Percentiles rank a stretch among this genome's conserved stretches.
Conservation (phyloP, 2,888 invertebrate genomes). For the Myathropa florea region DNA sequence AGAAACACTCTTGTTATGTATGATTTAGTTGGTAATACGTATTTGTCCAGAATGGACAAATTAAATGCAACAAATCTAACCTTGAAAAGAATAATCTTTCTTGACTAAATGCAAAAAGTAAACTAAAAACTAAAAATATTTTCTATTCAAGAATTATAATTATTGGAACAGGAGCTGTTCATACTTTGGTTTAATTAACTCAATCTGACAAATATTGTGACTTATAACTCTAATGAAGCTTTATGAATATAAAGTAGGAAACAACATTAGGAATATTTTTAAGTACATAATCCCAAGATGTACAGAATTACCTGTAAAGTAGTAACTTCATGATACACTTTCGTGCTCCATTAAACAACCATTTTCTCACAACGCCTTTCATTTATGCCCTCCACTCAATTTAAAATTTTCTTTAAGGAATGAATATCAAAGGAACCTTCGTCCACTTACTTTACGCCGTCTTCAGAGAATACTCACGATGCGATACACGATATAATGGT, state of each 20-base stretch:
- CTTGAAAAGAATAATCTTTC: too few species aligned
- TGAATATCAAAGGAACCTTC: constrained; percentile 69
- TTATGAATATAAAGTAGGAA: constrained; percentile 27
- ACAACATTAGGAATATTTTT: constrained; percentile 7
- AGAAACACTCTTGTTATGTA: too few species aligned
- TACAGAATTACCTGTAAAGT: constrained; percentile 63
- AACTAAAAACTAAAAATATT: too few species aligned
- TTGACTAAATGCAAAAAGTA: too few species aligned
- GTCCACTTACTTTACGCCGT: constrained; percentile 60
- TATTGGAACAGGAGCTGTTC: not conserved
- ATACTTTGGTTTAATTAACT: not conserved
- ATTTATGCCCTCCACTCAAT: constrained; percentile 64
- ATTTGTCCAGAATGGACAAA: too few species aligned
- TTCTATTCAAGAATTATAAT: too few species aligned
- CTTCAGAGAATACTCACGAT: constrained; percentile 65
- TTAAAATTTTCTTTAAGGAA: constrained; percentile 66
- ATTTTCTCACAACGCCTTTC: constrained; percentile 60
- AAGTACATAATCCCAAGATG: constrained; percentile 39
- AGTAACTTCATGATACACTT: constrained; percentile 60
- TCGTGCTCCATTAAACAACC: constrained; percentile 65
- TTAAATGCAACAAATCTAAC: too few species aligned
- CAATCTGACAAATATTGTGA: not conserved
- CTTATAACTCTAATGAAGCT: not conserved
- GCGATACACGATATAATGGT: constrained; percentile 69
- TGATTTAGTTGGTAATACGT: too few species aligned